Percentiles rank a stretch among this genome's conserved stretches.
These are phyloP conservation scores for Sylvietta virens DNA, from an alignment of 2,113 vertebrate genomes.

Conservation along the genomic window DNA sequence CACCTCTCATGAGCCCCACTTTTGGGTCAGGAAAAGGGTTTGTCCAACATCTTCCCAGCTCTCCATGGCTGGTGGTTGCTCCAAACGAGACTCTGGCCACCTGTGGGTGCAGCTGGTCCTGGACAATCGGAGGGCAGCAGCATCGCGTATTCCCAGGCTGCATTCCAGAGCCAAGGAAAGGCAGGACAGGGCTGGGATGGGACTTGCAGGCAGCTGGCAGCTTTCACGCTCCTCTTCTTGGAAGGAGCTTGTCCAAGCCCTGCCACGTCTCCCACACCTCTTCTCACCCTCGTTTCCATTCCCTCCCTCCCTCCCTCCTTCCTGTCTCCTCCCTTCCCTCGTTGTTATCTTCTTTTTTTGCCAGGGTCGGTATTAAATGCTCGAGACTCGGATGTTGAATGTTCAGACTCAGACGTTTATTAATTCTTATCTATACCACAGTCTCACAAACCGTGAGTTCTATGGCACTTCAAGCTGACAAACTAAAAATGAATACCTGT, in stretches of 20 bases:
- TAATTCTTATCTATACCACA: no score
- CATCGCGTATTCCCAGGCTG: neutral
- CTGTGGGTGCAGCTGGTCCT: neutral
- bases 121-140: neutral
- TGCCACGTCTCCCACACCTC: neutral
- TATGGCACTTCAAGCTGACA: no score
- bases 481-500: no score
- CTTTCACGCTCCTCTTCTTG: neutral
- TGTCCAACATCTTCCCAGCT: neutral
- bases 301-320: neutral
- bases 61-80: neutral
- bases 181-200: neutral
- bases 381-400: no score
- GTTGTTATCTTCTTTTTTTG: no score
- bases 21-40: neutral
- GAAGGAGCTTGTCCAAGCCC: neutral
- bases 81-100: neutral
- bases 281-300: neutral
- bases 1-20: neutral
- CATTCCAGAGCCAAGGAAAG: neutral
- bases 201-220: neutral
- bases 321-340: neutral
- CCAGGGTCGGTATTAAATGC: no score
- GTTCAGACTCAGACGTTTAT: no score
- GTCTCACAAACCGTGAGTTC: no score